phyloP scores from a whole-genome alignment of 2,888 invertebrate species.

The Lasioglossum zephyrum region DNA sequence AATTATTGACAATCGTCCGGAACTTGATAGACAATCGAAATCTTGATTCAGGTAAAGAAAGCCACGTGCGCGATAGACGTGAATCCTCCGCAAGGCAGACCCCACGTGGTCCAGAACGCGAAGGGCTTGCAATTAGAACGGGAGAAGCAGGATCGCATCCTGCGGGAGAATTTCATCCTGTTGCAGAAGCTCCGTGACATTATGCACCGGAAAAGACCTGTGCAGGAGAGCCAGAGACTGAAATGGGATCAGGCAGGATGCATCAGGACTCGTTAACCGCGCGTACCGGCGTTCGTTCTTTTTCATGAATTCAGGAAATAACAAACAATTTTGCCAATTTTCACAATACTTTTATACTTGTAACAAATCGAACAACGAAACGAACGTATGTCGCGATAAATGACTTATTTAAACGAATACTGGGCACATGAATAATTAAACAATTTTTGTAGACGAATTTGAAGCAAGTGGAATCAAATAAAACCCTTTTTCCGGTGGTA shows the following conservation, averaged over 20 bases:
- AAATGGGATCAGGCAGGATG: conserved; percentile 75
- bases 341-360: neutral
- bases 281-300: neutral
- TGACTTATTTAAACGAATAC: neutral
- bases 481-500: no score
- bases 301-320: neutral
- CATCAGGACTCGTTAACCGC: conserved; percentile 71
- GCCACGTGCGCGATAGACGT: conserved; percentile 79
- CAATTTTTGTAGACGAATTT: no score
- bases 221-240: conserved; percentile 67
- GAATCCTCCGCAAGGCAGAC: conserved; percentile 76
- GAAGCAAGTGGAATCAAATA: no score
- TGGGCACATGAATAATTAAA: neutral
- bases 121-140: conserved; percentile 79
- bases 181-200: conserved; percentile 78
- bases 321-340: neutral
- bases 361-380: neutral
- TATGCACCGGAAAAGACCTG: conserved; percentile 76
- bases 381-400: neutral
- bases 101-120: conserved; percentile 78
- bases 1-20: neutral
- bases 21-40: neutral
- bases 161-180: conserved; percentile 80
- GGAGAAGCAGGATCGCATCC: conserved; percentile 79
- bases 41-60: conserved; percentile 72